phyloP scores from a whole-genome alignment of 53 echinoderm and acorn worm species.

The Holothuria leucospilota region DNA sequence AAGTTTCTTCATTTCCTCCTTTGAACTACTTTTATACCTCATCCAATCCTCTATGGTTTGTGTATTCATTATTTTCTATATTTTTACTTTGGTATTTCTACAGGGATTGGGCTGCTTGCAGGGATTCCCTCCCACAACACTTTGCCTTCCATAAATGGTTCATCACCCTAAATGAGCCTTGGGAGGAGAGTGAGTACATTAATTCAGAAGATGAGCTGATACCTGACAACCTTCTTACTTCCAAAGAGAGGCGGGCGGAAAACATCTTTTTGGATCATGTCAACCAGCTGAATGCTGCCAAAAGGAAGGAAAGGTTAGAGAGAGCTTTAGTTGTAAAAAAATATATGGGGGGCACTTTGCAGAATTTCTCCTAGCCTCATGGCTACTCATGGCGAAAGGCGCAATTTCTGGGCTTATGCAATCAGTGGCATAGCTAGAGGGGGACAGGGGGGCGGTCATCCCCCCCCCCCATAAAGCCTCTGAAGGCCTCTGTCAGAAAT shows the following conservation, averaged over 20 bases:
- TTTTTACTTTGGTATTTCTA: not conserved
- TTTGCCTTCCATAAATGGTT: slow-evolving; percentile 76
- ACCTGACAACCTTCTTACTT: slow-evolving; percentile 75
- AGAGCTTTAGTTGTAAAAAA: not conserved
- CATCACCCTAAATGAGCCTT: slow-evolving; percentile 67
- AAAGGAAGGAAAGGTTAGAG: slow-evolving; percentile 84
- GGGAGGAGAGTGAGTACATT: slow-evolving; percentile 78
- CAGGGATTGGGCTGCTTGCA: slow-evolving; percentile 85
- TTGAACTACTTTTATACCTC: too few species aligned
- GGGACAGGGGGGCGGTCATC: too few species aligned
- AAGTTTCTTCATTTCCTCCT: too few species aligned
- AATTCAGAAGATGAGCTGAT: slow-evolving; percentile 75
- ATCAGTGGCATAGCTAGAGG: too few species aligned
- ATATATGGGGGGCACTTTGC: too few species aligned
- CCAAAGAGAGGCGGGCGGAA: slow-evolving; percentile 61
- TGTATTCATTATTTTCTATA: not conserved
- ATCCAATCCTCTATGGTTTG: too few species aligned
- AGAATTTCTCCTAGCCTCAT: too few species aligned
- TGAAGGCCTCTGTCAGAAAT: too few species aligned
- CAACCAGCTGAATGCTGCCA: slow-evolving; percentile 78
- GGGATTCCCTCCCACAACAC: slow-evolving; percentile 62
- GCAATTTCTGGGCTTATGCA: too few species aligned
- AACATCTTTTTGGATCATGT: slow-evolving; percentile 79
- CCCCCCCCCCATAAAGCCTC: too few species aligned
- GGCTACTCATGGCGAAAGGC: too few species aligned